Evolutionary conservation across 2,797 vertebrate species (phyloP).

Genomic region (Labeo calbasu): DNA sequence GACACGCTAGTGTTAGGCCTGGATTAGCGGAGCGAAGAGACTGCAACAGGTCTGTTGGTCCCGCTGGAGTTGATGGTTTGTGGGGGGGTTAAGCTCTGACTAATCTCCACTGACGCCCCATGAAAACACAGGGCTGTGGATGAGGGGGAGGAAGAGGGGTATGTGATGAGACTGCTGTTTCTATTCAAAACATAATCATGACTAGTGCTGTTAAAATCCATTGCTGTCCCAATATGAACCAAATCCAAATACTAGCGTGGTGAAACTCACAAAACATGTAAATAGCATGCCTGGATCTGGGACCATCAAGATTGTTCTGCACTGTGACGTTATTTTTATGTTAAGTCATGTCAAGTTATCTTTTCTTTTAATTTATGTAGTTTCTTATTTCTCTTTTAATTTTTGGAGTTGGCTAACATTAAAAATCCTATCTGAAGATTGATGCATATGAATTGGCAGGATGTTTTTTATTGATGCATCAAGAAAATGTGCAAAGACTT

Average conservation of each 20-base stretch:
- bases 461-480: background rate
- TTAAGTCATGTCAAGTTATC: background rate
- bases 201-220: conserved; percentile 1
- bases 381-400: background rate
- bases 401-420: background rate
- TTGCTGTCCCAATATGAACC: background rate
- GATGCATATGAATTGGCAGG: background rate
- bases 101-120: conserved; percentile 21
- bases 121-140: background rate
- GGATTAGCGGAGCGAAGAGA: background rate
- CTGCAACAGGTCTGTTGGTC: conserved; percentile 7
- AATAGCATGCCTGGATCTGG: background rate
- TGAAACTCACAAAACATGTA: background rate
- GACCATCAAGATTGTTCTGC: background rate
- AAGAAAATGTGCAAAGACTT: background rate
- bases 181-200: conserved; percentile 7
- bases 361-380: too few species aligned
- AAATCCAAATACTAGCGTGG: background rate
- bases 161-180: conserved; percentile 16
- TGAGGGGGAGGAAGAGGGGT: background rate
- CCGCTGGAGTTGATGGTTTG: background rate
- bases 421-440: background rate
- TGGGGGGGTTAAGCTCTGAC: background rate
- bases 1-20: background rate
- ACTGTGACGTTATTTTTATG: background rate